These are phyloP conservation scores for Phthorimaea operculella DNA, from an alignment of 1,140 invertebrate genomes.

Conservation along the genomic window DNA sequence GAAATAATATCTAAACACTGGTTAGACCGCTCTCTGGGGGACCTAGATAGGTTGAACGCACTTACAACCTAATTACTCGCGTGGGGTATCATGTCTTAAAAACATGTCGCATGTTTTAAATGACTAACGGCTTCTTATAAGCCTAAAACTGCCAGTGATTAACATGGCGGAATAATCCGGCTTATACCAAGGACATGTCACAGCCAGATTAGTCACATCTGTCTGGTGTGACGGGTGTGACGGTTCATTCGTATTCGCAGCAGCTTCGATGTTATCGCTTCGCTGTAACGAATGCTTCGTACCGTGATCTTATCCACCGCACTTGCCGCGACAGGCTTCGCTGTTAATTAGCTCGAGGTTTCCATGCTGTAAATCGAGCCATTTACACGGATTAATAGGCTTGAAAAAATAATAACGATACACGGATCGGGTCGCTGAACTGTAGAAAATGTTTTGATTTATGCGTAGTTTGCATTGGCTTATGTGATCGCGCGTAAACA, in stretches of 20 bases:
- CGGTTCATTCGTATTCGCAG: slow-evolving; percentile 31
- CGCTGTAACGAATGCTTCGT: slow-evolving; percentile 24
- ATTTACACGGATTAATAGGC: no score
- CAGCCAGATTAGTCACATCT: neutral
- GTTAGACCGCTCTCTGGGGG: no score
- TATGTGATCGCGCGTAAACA: neutral
- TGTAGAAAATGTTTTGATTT: neutral
- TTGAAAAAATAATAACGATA: no score
- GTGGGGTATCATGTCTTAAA: no score
- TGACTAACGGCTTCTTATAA: neutral
- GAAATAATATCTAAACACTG: no score
- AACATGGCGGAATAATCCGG: slow-evolving; percentile 1
- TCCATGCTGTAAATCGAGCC: neutral
- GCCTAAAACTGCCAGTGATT: neutral
- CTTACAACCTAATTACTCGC: no score
- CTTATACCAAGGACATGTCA: neutral
- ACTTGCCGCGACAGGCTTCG: neutral
- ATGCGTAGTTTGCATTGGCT: neutral
- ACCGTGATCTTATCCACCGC: slow-evolving; percentile 9
- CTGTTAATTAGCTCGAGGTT: neutral
- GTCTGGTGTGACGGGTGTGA: slow-evolving; percentile 6
- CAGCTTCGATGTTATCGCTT: slow-evolving; percentile 29
- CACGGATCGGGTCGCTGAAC: neutral
- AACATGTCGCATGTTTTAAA: neutral
- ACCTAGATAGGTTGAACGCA: no score